phyloP scores from a whole-genome alignment of 2,113 vertebrate genomes.

The Cebidichthys violaceus region DNA sequence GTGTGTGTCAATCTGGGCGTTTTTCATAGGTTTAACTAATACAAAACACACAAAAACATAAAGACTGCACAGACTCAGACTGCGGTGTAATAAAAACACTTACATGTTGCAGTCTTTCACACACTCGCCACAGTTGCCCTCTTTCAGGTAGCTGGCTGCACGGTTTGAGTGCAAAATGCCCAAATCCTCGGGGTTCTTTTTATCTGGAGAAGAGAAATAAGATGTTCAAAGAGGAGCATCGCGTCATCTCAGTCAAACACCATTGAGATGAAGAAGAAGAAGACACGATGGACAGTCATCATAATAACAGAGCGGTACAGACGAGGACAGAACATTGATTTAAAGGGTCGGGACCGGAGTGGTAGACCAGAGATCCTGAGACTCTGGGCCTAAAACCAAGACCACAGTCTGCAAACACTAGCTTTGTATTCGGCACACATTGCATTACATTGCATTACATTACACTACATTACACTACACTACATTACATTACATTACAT shows the following conservation, averaged over 20 bases:
- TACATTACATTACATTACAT: too few relatives aligned
- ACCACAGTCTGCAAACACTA: not conserved
- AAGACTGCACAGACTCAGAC: not conserved
- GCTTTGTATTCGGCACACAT: too few relatives aligned
- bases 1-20: not conserved
- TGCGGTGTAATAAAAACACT: constrained; percentile 22
- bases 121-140: constrained; percentile 90
- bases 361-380: not conserved
- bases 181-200: constrained; percentile 85
- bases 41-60: not conserved
- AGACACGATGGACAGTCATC: not conserved
- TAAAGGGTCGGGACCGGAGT: not conserved
- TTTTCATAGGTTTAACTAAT: not conserved
- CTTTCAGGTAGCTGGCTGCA: constrained; percentile 90
- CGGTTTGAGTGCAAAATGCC: constrained; percentile 91
- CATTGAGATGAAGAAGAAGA: not conserved
- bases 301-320: not conserved
- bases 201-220: constrained; percentile 63
- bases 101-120: constrained; percentile 91
- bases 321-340: not conserved
- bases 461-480: too few relatives aligned
- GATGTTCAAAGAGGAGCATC: not conserved
- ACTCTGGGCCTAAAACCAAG: not conserved
- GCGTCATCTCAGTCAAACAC: not conserved
- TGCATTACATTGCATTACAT: too few relatives aligned